Base-by-base conservation (phyloP, 2,113 vertebrate species). In the Melospiza melodia region DNA sequence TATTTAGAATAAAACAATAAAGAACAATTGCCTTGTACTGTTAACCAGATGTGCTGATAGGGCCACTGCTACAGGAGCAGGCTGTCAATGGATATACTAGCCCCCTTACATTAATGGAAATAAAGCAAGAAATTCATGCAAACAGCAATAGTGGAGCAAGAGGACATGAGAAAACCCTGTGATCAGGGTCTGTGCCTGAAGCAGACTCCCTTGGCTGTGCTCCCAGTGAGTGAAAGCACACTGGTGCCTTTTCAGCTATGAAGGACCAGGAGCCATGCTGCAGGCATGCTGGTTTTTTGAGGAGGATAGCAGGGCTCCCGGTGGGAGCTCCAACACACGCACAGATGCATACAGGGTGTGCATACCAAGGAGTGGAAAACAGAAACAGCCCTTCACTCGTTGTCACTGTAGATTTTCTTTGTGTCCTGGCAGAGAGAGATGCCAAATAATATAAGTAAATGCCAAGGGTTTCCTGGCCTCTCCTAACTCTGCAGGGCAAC, bases 241-340 rank as follows among this genome's bases (percentile, higher is more conserved):
- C 2, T 52, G 28, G 15, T 66, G 41, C 10, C n/a, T 73, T 80
- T 46, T 48, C 1, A 5, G 49, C 35, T 19, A 23, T 3, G 6
- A 21, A 81, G 33, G 30, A 52, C 15, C 4, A 6, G 11, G 0
- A 82, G 4, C 19, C 20, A 16, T 1, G 0, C 19, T 51, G 61
- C 2, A 1, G 18, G 20, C 31, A 49, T 4, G 3, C 12, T 59
- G 23, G 2, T 12, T 12, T 20, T 49, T 74, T 3, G 1, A 44
- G 52, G 23, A 82, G 31, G 31, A 27, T 4, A 74, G 10, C 11
- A 59, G 14, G 9, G 3, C 12, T 87, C 10, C 41, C 61, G 30
- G 2, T 2, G 18, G 9, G 5, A 72, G 20, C 12, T 82, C 52
- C n/a, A 68, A 15, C 19, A 51, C 2, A 2, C 21, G 13, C 12